Evolutionary conservation across 2,888 invertebrate genomes (phyloP).

Genomic region (Coronaproctus castanopsis): DNA sequence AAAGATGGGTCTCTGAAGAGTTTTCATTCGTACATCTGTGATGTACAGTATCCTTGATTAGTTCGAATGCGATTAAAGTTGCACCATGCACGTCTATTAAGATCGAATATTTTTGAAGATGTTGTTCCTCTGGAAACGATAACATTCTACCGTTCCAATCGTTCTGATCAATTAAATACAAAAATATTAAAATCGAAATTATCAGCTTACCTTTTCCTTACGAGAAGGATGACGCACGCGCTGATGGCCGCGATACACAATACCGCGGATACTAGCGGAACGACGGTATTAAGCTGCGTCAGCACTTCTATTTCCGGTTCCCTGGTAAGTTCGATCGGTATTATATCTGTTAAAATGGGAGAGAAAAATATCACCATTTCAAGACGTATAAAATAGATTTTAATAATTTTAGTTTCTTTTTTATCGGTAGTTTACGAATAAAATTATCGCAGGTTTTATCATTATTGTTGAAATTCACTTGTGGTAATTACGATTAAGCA

Average conservation of each 20-base stretch:
- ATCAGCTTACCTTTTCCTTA: slow-evolving; percentile 12
- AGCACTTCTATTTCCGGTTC: slow-evolving; percentile 1
- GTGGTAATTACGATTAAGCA: background rate
- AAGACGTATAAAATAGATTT: background rate
- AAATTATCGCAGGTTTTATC: background rate
- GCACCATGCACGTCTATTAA: too few relatives aligned
- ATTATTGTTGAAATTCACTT: background rate
- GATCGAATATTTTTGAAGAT: too few relatives aligned
- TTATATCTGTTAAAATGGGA: slow-evolving; percentile 6
- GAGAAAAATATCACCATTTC: too few relatives aligned
- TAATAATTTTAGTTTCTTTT: background rate
- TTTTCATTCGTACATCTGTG: too few relatives aligned
- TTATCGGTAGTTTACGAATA: too few relatives aligned
- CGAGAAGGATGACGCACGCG: slow-evolving; percentile 12
- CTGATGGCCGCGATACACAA: slow-evolving; percentile 14
- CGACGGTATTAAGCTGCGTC: slow-evolving; percentile 13
- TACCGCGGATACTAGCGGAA: slow-evolving; percentile 12
- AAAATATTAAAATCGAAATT: background rate
- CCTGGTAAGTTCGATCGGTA: slow-evolving; percentile 7
- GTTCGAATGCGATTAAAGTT: too few relatives aligned
- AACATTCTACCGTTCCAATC: too few relatives aligned
- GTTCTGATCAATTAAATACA: too few relatives aligned
- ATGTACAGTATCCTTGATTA: too few relatives aligned
- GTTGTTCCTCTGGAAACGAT: too few relatives aligned
- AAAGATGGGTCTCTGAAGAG: too few relatives aligned